A percentile compares a stretch with the other conserved stretches of the same genome.
Evolutionary conservation across 2,888 invertebrate species (phyloP).

Genomic region (Drosophila kuntzei): DNA sequence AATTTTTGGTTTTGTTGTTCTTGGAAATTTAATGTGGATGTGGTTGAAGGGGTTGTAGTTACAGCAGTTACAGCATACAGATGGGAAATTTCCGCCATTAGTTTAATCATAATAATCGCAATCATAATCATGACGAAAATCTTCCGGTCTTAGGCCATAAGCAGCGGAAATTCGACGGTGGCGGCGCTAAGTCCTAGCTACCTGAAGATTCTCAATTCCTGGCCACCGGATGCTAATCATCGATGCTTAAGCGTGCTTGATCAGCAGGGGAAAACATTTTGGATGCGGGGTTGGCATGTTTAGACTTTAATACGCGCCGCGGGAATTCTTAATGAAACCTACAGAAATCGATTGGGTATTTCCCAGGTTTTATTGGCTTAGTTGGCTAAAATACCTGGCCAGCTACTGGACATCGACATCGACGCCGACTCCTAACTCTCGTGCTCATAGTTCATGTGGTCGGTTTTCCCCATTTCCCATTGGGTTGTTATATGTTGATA

Average conservation of each 20-base stretch:
- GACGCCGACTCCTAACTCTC: conserved; percentile 31
- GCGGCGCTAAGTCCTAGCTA: conserved; percentile 68
- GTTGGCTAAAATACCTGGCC: conserved; percentile 59
- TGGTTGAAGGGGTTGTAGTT: conserved; percentile 34
- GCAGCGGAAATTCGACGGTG: conserved; percentile 68
- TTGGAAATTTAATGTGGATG: conserved; percentile 44
- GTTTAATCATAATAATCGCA: conserved; percentile 70
- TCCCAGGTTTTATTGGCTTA: conserved; percentile 47
- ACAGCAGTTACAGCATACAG: conserved; percentile 6
- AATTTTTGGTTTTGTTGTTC: conserved; percentile 55
- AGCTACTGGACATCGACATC: conserved; percentile 10
- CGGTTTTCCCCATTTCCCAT: conserved; percentile 53
- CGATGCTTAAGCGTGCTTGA: conserved; percentile 62
- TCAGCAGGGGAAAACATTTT: conserved; percentile 63
- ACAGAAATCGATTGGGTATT: conserved; percentile 55
- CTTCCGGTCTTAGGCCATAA: conserved; percentile 73
- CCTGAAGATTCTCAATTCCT: conserved; percentile 36
- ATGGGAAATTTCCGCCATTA: conserved; percentile 76
- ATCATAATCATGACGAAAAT: conserved; percentile 73
- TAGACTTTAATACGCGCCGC: conserved; percentile 80
- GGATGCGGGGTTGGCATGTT: conserved; percentile 75
- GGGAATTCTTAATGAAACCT: conserved; percentile 77
- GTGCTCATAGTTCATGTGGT: conserved; percentile 40
- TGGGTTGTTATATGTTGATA: conserved; percentile 34
- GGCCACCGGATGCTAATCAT: conserved; percentile 74